A percentile compares a stretch with the other conserved stretches of the same genome.
Evolutionary conservation across 2,797 vertebrate species (phyloP).

Genomic region (Zalophus californianus): DNA sequence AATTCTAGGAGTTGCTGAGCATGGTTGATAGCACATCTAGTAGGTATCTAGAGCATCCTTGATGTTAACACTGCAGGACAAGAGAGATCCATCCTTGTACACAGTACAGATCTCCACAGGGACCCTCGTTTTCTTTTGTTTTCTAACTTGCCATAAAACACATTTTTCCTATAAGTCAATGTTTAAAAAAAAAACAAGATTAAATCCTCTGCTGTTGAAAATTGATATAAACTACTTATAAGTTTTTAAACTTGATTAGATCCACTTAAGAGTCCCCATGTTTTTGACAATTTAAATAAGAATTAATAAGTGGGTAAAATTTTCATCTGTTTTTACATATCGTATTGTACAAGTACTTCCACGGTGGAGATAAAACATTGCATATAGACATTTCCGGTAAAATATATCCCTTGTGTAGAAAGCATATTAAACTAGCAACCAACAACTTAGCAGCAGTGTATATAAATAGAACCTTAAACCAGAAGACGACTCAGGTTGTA

Average conservation of each 20-base stretch:
- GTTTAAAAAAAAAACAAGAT: slow-evolving; percentile 69
- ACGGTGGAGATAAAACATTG: slow-evolving; percentile 58
- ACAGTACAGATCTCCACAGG: neutral
- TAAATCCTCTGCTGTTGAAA: slow-evolving; percentile 76
- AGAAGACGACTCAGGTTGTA: neutral
- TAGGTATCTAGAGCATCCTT: neutral
- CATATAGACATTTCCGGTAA: slow-evolving; percentile 57
- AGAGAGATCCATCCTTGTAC: neutral
- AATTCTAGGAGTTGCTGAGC: neutral
- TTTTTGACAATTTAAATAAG: slow-evolving; percentile 83
- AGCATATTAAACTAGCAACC: neutral
- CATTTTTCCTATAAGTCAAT: slow-evolving; percentile 28
- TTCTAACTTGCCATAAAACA: slow-evolving; percentile 48
- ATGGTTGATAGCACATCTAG: neutral
- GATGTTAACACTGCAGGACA: slow-evolving; percentile 7
- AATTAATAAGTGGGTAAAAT: slow-evolving; percentile 66
- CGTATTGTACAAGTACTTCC: slow-evolving; percentile 67
- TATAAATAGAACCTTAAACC: neutral
- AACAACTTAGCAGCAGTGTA: slow-evolving; percentile 13
- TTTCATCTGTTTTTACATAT: slow-evolving; percentile 74
- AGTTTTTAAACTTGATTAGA: slow-evolving; percentile 82
- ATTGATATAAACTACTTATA: slow-evolving; percentile 77
- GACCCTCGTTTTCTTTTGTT: slow-evolving; percentile 62
- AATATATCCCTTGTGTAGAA: slow-evolving; percentile 48
- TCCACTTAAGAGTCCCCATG: slow-evolving; percentile 73